Conservation (phyloP, 2,113 vertebrate genomes). For the Sturnus vulgaris region DNA sequence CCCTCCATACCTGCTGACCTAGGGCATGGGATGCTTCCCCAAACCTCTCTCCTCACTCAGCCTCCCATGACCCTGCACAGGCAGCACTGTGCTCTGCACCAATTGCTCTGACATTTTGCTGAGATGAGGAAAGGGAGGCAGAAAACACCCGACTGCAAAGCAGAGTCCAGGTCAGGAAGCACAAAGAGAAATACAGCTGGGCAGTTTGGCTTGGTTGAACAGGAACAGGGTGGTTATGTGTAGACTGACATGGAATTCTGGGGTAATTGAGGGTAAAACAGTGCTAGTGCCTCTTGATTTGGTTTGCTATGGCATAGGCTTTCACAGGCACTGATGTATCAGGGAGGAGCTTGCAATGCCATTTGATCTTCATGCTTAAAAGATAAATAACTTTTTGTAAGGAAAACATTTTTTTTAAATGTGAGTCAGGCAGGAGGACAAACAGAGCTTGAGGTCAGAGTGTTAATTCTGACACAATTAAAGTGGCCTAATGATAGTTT, state of each 20-base stretch:
- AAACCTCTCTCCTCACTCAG: background rate
- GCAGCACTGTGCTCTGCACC: background rate
- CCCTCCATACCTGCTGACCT: background rate
- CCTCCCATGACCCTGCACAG: background rate
- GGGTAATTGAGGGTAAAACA: background rate
- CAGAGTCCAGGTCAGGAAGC: background rate
- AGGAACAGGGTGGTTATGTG: fast-evolving
- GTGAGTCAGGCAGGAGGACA: background rate
- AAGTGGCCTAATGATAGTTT: background rate
- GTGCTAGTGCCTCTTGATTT: background rate
- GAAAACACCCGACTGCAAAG: background rate
- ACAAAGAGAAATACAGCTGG: background rate
- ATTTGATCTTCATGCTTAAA: background rate
- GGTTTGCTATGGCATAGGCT: background rate
- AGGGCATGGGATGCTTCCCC: background rate
- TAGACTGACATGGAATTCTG: background rate
- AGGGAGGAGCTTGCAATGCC: background rate
- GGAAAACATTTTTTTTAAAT: background rate
- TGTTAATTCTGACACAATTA: background rate
- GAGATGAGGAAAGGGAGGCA: background rate
- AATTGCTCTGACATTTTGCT: background rate
- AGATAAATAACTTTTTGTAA: background rate
- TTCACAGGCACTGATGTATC: background rate
- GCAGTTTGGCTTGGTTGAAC: fast-evolving
- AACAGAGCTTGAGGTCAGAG: background rate